Evolutionary conservation across 2,113 vertebrate species (phyloP).

Genomic region (Pedionomus torquatus): DNA sequence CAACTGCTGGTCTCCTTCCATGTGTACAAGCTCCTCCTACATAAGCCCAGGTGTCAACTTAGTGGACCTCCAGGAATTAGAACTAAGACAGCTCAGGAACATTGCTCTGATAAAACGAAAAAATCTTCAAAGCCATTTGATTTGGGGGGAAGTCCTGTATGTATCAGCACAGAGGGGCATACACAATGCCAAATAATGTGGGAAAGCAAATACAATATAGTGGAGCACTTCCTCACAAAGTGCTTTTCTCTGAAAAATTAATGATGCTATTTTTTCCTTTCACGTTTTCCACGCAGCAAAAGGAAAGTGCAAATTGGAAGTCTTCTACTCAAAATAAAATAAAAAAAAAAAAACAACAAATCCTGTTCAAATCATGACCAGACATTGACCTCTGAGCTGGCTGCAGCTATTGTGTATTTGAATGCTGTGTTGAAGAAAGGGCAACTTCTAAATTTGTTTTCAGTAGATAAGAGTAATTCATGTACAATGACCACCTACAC

Average conservation of each 20-base stretch:
- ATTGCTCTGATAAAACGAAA: neutral
- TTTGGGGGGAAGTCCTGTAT: neutral
- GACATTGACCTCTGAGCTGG: constrained; percentile 33
- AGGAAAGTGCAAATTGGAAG: constrained; percentile 10
- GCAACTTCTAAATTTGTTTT: constrained; percentile 57
- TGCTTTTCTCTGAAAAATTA: neutral
- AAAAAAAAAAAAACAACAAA: too few relatives aligned
- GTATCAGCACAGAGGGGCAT: neutral
- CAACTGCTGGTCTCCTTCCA: neutral
- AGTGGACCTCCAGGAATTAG: neutral
- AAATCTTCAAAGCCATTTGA: neutral
- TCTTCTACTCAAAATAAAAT: neutral
- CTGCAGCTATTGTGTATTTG: constrained; percentile 35
- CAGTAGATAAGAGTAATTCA: constrained; percentile 45
- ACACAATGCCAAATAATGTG: neutral
- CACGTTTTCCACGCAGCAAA: neutral
- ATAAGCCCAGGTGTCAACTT: neutral
- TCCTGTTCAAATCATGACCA: constrained; percentile 20
- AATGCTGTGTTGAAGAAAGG: constrained; percentile 44
- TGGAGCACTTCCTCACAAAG: neutral
- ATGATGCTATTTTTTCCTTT: constrained; percentile 14
- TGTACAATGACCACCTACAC: constrained; percentile 8
- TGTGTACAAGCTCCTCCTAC: neutral
- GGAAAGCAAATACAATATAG: neutral
- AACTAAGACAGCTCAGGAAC: neutral